A percentile compares a stretch with the other conserved stretches of the same genome.
phyloP scores from a whole-genome alignment of 1,140 invertebrate genomes.

The Aphelinus atriplicis region DNA sequence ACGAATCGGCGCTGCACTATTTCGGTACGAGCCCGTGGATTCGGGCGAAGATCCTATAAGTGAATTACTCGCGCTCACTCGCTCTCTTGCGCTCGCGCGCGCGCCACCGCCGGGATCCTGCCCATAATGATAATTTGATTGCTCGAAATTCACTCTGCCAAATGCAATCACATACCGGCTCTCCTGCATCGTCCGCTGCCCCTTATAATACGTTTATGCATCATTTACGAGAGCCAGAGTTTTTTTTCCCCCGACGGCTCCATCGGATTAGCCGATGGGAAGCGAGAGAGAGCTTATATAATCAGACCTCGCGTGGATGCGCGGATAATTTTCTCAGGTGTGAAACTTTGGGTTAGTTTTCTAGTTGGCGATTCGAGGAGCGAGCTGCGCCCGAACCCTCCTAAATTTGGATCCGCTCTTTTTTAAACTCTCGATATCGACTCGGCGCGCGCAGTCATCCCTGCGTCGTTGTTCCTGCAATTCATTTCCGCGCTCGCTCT shows the following conservation, averaged over 20 bases:
- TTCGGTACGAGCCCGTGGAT: neutral
- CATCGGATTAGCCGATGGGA: conserved; percentile 4
- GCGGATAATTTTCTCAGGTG: too few relatives aligned
- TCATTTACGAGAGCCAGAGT: neutral
- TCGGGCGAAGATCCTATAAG: neutral
- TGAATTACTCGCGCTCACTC: conserved; percentile 17
- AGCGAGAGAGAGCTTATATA: neutral
- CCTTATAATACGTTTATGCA: conserved; percentile 11
- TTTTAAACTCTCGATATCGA: too few relatives aligned
- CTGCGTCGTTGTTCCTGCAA: too few relatives aligned
- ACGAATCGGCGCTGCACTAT: too few relatives aligned
- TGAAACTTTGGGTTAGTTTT: too few relatives aligned
- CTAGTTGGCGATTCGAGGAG: too few relatives aligned
- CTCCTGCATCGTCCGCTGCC: conserved; percentile 7
- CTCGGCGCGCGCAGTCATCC: too few relatives aligned
- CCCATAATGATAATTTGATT: conserved; percentile 27
- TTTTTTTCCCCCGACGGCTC: neutral
- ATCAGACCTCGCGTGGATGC: too few relatives aligned
- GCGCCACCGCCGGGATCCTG: neutral
- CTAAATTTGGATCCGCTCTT: too few relatives aligned
- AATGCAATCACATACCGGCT: conserved; percentile 32
- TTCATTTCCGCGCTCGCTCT: too few relatives aligned
- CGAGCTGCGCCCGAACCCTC: too few relatives aligned
- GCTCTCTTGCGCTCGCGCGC: neutral
- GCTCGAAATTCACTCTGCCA: conserved; percentile 13